Conservation (phyloP, 2,888 invertebrate species). For the Hyles lineata region DNA sequence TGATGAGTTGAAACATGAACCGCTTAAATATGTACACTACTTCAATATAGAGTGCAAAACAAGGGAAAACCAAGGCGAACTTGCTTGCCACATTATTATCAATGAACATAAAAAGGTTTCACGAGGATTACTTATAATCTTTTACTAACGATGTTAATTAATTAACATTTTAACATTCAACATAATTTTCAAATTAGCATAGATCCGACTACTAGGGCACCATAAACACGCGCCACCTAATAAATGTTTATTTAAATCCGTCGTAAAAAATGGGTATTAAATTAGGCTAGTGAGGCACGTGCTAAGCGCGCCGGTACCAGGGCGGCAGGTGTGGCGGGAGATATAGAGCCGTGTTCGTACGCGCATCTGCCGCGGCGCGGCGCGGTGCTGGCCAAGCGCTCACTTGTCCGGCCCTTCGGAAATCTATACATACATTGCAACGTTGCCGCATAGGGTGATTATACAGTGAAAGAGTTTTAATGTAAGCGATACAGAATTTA, state of each 20-base stretch:
- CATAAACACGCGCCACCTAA: neutral
- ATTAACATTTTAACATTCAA: neutral
- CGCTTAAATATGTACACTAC: too few species aligned
- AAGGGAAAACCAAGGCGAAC: neutral
- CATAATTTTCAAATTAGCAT: constrained; percentile 1
- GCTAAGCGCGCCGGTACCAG: constrained; percentile 46
- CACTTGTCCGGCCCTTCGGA: constrained; percentile 58
- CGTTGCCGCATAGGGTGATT: constrained; percentile 35
- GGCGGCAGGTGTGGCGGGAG: constrained; percentile 48
- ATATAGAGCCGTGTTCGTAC: constrained; percentile 48
- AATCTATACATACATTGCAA: constrained; percentile 58
- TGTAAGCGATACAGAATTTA: neutral
- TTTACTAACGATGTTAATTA: neutral
- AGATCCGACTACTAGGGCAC: neutral
- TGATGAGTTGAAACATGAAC: too few species aligned
- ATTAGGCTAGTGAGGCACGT: neutral
- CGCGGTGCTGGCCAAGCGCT: constrained; percentile 55
- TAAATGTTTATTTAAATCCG: constrained; percentile 11
- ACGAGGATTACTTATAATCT: neutral
- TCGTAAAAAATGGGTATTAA: neutral
- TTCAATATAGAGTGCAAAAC: too few species aligned
- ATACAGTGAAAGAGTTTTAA: constrained; percentile 37
- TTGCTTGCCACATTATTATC: neutral
- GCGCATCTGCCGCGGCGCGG: constrained; percentile 55
- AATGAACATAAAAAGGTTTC: neutral